Conservation (phyloP, 2,888 invertebrate species). For the Eupeodes latifasciatus region DNA sequence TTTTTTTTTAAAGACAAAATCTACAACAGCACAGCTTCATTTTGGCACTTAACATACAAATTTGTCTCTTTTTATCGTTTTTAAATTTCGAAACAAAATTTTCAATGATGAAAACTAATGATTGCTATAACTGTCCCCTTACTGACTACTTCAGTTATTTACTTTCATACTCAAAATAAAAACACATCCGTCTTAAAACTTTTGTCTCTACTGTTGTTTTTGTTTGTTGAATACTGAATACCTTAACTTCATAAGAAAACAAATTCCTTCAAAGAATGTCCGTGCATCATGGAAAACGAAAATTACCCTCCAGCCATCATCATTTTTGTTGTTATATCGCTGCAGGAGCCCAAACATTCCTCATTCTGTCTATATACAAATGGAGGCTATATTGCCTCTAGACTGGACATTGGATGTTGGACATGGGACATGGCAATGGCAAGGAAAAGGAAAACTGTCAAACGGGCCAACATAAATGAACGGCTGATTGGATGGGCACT, state of each 20-base stretch:
- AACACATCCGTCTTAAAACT: neutral
- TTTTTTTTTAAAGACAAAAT: too few species aligned
- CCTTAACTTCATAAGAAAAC: neutral
- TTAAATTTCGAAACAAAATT: too few species aligned
- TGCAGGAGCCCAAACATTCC: slow-evolving; percentile 12
- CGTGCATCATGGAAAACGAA: slow-evolving; percentile 33
- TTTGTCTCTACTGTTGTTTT: slow-evolving; percentile 32
- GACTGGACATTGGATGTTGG: slow-evolving; percentile 2
- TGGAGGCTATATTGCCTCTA: neutral
- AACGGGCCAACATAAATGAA: slow-evolving; percentile 63
- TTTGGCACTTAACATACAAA: too few species aligned
- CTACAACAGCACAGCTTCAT: too few species aligned
- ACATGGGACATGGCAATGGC: slow-evolving; percentile 43
- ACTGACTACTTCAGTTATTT: too few species aligned
- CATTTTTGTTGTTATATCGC: neutral
- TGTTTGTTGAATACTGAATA: neutral
- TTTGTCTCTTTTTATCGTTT: too few species aligned
- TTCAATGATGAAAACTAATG: too few species aligned
- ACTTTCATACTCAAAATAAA: too few species aligned
- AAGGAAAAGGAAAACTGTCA: slow-evolving; percentile 70
- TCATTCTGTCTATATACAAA: neutral
- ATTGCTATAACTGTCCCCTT: too few species aligned
- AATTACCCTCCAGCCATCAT: slow-evolving; percentile 8
- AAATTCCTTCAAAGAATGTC: slow-evolving; percentile 50
- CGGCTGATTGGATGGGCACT: slow-evolving; percentile 67